Percentiles rank a stretch among this genome's conserved stretches.
These are phyloP conservation scores for Trachythela sp. DNA, from an alignment of 64 coral and sea anemone genomes.

Conservation along the genomic window DNA sequence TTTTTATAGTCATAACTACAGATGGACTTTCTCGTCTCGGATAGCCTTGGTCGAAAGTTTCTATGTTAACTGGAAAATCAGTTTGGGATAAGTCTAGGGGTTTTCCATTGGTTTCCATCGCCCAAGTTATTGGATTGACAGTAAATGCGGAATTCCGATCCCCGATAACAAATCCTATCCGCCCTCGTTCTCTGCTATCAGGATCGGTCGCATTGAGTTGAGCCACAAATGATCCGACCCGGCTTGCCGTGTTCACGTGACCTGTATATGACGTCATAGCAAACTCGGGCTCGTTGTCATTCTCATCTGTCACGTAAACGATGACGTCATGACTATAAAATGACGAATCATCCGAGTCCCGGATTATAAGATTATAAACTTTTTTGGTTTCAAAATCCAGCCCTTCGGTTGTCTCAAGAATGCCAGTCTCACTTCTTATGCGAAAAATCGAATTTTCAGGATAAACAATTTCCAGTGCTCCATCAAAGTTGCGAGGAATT, in stretches of 20 bases:
- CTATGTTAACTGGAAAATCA: background rate
- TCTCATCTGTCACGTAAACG: background rate
- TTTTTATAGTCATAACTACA: background rate
- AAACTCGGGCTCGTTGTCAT: background rate
- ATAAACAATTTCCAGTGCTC: background rate
- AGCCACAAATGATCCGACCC: background rate
- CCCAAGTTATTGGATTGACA: background rate
- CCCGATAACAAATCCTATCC: background rate
- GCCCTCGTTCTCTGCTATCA: background rate
- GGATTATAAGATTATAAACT: background rate
- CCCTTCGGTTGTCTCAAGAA: background rate
- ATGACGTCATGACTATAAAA: constrained; percentile 6
- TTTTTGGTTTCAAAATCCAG: background rate
- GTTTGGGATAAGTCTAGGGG: background rate
- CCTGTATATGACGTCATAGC: background rate
- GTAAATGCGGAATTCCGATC: background rate
- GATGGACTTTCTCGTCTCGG: background rate
- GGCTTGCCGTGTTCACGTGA: background rate
- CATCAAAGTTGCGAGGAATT: background rate
- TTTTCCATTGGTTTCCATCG: background rate
- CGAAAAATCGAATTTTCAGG: background rate
- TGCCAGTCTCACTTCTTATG: background rate
- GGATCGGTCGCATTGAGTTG: background rate
- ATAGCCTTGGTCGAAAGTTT: background rate
- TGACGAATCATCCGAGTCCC: background rate